phyloP scores from a whole-genome alignment of 64 coral and sea anemone genomes.

The Pachyseris speciosa region DNA sequence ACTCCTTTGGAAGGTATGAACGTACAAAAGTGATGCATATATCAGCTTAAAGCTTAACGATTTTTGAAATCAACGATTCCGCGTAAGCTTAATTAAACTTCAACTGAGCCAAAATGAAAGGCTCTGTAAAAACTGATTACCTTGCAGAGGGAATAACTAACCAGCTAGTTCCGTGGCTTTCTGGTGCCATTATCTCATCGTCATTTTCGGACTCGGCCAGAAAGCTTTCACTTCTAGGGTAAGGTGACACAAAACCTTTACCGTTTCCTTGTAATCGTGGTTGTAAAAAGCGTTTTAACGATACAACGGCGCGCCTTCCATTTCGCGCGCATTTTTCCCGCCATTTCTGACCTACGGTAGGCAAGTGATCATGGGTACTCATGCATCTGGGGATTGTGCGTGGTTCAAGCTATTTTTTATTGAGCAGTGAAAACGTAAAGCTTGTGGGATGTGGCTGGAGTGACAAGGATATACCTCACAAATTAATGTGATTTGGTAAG shows the following conservation, averaged over 20 bases:
- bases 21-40: neutral
- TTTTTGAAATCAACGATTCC: neutral
- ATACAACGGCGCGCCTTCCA: neutral
- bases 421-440: too few species aligned
- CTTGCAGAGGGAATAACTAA: conserved; percentile 59
- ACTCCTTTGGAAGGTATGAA: conserved; percentile 13
- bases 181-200: neutral
- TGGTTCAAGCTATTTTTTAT: too few species aligned
- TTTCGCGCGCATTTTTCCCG: conserved; percentile 46
- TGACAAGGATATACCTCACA: too few species aligned
- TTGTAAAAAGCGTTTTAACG: too few species aligned
- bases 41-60: too few species aligned
- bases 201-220: neutral
- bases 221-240: too few species aligned
- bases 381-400: too few species aligned
- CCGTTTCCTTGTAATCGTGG: neutral
- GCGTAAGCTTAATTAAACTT: neutral
- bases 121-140: too few species aligned
- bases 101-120: too few species aligned
- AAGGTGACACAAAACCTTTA: neutral
- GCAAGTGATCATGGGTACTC: neutral
- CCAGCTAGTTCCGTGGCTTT: neutral
- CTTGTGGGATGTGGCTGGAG: too few species aligned
- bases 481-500: too few species aligned
- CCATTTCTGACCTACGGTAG: neutral